A percentile compares a stretch with the other conserved stretches of the same genome.
These are phyloP conservation scores for Harpagifer antarcticus DNA, from an alignment of 2,797 vertebrate genomes.

Conservation along the genomic window DNA sequence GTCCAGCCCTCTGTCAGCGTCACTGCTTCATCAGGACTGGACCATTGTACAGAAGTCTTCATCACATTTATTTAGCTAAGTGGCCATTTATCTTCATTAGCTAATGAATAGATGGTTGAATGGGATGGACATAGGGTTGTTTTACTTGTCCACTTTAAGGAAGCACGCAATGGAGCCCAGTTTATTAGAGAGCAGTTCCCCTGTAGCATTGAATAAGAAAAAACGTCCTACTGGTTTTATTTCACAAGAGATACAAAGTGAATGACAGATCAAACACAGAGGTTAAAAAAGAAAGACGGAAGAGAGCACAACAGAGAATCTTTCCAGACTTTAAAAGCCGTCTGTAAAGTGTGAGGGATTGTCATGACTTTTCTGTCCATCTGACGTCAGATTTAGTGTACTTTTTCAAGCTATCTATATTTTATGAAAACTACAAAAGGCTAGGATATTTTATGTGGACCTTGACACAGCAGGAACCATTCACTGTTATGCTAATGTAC, in stretches of 20 bases:
- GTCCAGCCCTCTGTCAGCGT: constrained; percentile 29
- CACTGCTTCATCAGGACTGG: constrained; percentile 24
- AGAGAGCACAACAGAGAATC: constrained; percentile 15
- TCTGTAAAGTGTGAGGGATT: constrained; percentile 21
- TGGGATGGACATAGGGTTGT: constrained; percentile 37
- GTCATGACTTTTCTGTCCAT: constrained; percentile 10
- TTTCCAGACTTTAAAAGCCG: constrained; percentile 22
- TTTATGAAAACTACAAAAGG: not conserved
- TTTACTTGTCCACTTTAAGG: constrained; percentile 60
- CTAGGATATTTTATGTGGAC: no score
- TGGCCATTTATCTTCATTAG: constrained; percentile 77
- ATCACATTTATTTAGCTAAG: constrained; percentile 74
- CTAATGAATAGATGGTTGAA: constrained; percentile 73
- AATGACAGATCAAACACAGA: constrained; percentile 29
- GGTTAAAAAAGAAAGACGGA: constrained; percentile 9
- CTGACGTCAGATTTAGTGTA: constrained; percentile 17
- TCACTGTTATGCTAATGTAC: not conserved
- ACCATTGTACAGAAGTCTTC: constrained; percentile 46
- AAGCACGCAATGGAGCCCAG: constrained; percentile 28
- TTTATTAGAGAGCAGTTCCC: constrained; percentile 42
- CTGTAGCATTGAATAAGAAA: constrained; percentile 42
- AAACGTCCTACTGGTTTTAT: constrained; percentile 18
- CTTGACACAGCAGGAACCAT: not conserved
- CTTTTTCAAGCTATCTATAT: constrained; percentile 21
- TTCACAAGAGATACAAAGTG: constrained; percentile 24